Base-by-base conservation (phyloP, 2,797 vertebrate species). In the Falco novaeseelandiae region DNA sequence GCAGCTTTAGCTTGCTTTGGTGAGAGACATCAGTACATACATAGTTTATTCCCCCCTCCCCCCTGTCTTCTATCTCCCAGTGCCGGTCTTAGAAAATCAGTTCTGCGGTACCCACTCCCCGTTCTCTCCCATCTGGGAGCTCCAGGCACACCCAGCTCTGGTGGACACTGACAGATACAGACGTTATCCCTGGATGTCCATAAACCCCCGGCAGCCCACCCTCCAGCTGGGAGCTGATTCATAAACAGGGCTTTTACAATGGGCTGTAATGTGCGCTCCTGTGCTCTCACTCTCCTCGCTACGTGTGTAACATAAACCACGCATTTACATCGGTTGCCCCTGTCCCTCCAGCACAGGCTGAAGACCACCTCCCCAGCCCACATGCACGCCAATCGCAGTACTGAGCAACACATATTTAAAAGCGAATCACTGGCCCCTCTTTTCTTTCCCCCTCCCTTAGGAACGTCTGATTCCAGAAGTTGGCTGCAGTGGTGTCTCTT, bases 21-120 rank as follows among this genome's bases (percentile, higher is more conserved):
- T 94, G 84, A 95, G 69, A 96, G 92, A 98, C 98, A 98, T 98
- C 96, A 98, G 98, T 98, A 97, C 91, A 76, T 81, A 57, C 65
- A 83, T 36, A 95, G 94, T 94, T 93, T 94, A 92, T 81, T 91
- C 66, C 61, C 66, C 89, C 85, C 57, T 23, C n/a, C 25, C 48
- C 48, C 17, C 48, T 38, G 57, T 84, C 49, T 95, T 94, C 83
- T 86, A 76, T 97, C 89, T 96, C 91, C 58, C 95, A 73, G 87
- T 36, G 55, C 91, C 6, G 13, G 91, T 96, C 86, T 96, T 86
- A 83, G 91, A 76, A 87, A 97, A 97, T 89, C 82, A 89, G 72
- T 96, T 91, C 98, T 97, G 98, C 95, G 21, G 98, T 97, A 91
- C 90, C 76, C 38, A 30, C 87, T 98, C 91, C 96, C 94, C 1